Evolutionary conservation across 2,113 vertebrate species (phyloP).

Genomic region (Lates calcarifer): DNA sequence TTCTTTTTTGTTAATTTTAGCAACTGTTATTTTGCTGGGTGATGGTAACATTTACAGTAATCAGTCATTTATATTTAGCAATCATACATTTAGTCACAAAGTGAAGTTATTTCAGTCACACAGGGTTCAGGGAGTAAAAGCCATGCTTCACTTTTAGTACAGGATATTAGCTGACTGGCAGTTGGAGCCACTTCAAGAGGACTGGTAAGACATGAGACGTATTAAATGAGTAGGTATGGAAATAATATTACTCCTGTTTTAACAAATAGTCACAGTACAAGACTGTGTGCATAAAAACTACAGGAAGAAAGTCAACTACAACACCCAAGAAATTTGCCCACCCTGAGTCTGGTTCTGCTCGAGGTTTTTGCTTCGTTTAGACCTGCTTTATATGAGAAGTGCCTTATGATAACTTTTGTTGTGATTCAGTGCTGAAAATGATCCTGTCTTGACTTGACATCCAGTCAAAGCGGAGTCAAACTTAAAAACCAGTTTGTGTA

Average conservation of each 20-base stretch:
- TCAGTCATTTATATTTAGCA: not conserved
- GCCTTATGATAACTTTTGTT: too few relatives aligned
- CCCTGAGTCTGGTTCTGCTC: too few relatives aligned
- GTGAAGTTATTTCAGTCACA: not conserved
- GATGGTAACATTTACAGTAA: not conserved
- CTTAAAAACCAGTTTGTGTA: too few relatives aligned
- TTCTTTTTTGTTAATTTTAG: not conserved
- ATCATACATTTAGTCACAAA: not conserved
- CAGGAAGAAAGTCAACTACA: not conserved
- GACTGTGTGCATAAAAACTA: not conserved
- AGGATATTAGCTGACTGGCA: not conserved
- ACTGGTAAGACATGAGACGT: not conserved
- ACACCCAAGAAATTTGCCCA: too few relatives aligned
- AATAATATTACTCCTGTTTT: not conserved
- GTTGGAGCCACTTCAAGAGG: not conserved
- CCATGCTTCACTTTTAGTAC: not conserved
- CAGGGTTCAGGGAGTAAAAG: not conserved
- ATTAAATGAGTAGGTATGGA: not conserved
- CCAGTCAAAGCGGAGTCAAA: too few relatives aligned
- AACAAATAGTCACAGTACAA: not conserved
- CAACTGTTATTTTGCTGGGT: not conserved
- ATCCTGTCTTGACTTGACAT: too few relatives aligned
- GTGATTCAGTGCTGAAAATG: too few relatives aligned
- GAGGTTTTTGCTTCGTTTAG: too few relatives aligned
- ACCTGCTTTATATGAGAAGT: too few relatives aligned